A percentile compares a stretch with the other conserved stretches of the same genome.
Conservation (phyloP, 1,140 invertebrate species). For the Bombus confusus region DNA sequence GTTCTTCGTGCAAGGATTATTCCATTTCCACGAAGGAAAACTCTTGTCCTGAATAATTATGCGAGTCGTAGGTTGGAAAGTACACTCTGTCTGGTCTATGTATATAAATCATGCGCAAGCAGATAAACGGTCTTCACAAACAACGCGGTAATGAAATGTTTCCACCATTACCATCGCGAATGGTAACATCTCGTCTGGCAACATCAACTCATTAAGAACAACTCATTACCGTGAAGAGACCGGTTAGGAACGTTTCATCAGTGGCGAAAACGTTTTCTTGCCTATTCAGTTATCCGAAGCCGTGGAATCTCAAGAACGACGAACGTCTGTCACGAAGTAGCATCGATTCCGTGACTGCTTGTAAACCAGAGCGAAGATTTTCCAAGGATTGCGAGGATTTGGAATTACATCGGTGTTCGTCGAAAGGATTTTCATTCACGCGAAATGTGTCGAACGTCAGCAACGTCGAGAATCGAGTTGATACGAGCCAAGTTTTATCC, state of each 20-base stretch:
- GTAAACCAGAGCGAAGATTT: background rate
- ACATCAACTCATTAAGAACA: conserved; percentile 62
- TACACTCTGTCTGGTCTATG: background rate
- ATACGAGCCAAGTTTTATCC: too few relatives aligned
- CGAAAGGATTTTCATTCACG: background rate
- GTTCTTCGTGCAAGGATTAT: background rate
- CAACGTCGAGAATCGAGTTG: too few relatives aligned
- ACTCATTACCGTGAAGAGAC: conserved; percentile 54
- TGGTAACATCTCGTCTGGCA: conserved; percentile 30
- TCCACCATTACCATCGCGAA: conserved; percentile 41
- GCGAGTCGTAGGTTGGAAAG: background rate
- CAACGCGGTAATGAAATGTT: conserved; percentile 66
- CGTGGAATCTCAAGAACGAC: background rate
- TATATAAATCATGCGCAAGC: conserved; percentile 17
- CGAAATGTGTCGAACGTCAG: too few relatives aligned
- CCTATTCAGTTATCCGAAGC: background rate
- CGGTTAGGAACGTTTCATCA: conserved; percentile 22
- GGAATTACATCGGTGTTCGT: background rate
- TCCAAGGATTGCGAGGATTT: background rate
- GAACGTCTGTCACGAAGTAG: background rate
- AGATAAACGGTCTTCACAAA: conserved; percentile 46
- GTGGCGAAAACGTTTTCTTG: conserved; percentile 8
- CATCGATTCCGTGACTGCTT: background rate
- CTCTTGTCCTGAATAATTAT: background rate
- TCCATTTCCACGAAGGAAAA: background rate